Evolutionary conservation across 2,888 invertebrate species (phyloP), one percentile per base, ranked within the genome.

Genomic region (Drosophila anceps): DNA sequence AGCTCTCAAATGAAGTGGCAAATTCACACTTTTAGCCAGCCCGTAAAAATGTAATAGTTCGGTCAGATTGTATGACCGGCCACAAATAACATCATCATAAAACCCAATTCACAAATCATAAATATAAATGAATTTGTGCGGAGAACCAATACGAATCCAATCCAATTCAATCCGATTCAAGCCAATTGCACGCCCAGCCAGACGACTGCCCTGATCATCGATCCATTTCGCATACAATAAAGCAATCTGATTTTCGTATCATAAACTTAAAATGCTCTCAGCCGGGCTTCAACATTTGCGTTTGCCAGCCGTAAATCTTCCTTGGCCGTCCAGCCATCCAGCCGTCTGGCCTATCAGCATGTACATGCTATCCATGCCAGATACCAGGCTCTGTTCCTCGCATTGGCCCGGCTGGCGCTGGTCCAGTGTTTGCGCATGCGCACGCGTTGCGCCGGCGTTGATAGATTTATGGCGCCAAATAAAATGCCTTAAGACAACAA

Each of bases 391-490:
- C 53, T 31, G 20, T 41, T 39, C 53, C 54, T 8, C 37, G 27
- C 27, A n/a, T 50, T n/a, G 10, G 9, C 18, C 35, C 27, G 57
- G 53, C 58, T 31, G 31, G 15, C 27, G 18, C 55, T 35, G 24
- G 37, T 54, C 37, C 58, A 60, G 84, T 81, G 89, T 81, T 79
- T 88, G 85, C 85, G 85, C 86, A 88, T 77, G 86, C 86, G 86
- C 84, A 84, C 90, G 88, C 81, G 84, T 84, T 76, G 72, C 69
- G 44, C 41, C 69, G 48, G 72, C 85, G 91, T 86, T 91, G 91
- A 91, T 91, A 91, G 91, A 91, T 91, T 91, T 91, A 91, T 91
- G 91, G 91, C 91, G 91, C 91, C 91, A 91, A 91, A 91, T 91
- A 90, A 91, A 91, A 87, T 89, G 90, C 91, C 85, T 76, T 81